Evolutionary conservation across 2,797 vertebrate species (phyloP).

Genomic region (Thamnophis elegans): DNA sequence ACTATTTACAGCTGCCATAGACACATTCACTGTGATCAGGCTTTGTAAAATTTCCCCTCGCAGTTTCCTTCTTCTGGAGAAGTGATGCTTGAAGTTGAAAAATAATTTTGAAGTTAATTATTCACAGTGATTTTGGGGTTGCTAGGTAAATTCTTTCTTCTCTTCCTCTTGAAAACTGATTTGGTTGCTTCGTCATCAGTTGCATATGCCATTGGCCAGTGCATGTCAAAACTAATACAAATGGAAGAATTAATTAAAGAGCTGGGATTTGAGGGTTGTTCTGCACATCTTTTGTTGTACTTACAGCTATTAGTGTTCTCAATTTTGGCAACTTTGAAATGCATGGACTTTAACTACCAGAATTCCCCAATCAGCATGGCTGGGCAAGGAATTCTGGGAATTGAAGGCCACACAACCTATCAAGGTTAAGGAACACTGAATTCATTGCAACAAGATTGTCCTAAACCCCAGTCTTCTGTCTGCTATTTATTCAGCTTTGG

Average conservation of each 20-base stretch:
- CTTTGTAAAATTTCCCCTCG: not conserved
- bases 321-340: not conserved
- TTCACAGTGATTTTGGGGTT: not conserved
- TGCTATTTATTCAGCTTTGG: not conserved
- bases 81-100: not conserved
- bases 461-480: not conserved
- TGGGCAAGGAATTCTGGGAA: not conserved
- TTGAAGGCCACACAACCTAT: not conserved
- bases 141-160: not conserved
- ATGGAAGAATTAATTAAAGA: not conserved
- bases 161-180: not conserved
- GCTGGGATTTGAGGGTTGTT: not conserved
- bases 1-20: slow-evolving; percentile 10
- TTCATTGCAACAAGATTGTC: not conserved
- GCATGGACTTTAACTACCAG: not conserved
- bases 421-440: not conserved
- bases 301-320: not conserved
- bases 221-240: not conserved
- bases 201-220: not conserved
- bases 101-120: not conserved
- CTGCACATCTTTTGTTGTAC: not conserved
- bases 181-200: not conserved
- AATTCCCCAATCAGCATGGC: not conserved
- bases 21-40: not conserved
- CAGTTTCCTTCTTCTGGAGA: not conserved